Conservation (phyloP, 1,140 invertebrate genomes). For the Trachelipus rathkii region DNA sequence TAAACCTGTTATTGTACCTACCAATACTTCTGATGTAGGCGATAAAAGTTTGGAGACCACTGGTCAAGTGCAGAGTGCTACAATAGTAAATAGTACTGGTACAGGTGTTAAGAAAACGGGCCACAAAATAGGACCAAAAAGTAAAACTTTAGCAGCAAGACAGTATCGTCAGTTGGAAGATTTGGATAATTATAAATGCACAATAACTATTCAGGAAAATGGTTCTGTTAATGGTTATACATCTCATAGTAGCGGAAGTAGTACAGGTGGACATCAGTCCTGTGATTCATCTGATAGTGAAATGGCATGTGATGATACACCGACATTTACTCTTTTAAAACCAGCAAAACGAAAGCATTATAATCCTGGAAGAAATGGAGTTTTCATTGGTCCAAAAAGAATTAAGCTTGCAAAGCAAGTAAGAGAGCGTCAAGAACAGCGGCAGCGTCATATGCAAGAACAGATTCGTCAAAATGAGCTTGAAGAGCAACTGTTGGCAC, state of each 20-base stretch:
- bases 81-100: background rate
- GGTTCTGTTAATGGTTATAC: conserved; percentile 40
- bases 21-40: background rate
- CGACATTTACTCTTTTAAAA: conserved; percentile 38
- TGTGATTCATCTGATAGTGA: conserved; percentile 40
- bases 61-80: background rate
- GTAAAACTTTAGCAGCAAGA: conserved; percentile 37
- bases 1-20: background rate
- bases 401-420: conserved; percentile 40
- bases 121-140: conserved; percentile 39
- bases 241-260: conserved; percentile 25
- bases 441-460: conserved; percentile 40
- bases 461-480: conserved; percentile 39
- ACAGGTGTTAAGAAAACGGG: conserved; percentile 31
- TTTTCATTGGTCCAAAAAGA: conserved; percentile 43
- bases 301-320: conserved; percentile 34
- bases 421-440: conserved; percentile 38
- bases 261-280: conserved; percentile 25
- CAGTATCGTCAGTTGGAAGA: conserved; percentile 39
- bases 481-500: conserved; percentile 40
- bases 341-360: conserved; percentile 38
- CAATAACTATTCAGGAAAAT: conserved; percentile 41
- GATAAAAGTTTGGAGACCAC: conserved; percentile 17
- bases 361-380: conserved; percentile 35
- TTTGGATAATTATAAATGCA: conserved; percentile 38